These are phyloP conservation scores for Neodiprion lecontei DNA, from an alignment of 1,140 invertebrate genomes.

Conservation along the genomic window DNA sequence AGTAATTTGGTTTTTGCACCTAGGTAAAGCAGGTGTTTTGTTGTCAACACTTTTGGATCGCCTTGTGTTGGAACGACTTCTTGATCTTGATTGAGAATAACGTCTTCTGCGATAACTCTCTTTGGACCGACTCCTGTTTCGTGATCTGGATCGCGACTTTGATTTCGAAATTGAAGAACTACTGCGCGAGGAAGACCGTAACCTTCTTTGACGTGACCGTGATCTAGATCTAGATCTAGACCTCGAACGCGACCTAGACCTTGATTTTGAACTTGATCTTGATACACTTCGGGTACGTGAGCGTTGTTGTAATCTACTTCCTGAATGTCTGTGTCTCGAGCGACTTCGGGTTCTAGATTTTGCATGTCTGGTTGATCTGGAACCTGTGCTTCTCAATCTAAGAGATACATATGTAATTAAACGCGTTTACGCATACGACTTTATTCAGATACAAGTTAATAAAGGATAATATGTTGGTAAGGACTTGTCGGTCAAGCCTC, in stretches of 20 bases:
- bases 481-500: not conserved
- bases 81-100: conserved; percentile 49
- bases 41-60: conserved; percentile 52
- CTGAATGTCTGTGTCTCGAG: conserved; percentile 45
- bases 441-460: conserved; percentile 11
- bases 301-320: conserved; percentile 54
- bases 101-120: conserved; percentile 47
- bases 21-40: conserved; percentile 53
- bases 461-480: not conserved
- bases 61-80: conserved; percentile 50
- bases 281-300: conserved; percentile 51
- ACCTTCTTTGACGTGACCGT: conserved; percentile 33
- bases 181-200: conserved; percentile 40
- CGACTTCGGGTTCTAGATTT: conserved; percentile 42
- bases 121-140: conserved; percentile 48
- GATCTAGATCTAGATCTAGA: conserved; percentile 53
- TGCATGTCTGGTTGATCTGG: conserved; percentile 24
- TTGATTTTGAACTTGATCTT: conserved; percentile 55
- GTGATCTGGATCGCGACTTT: conserved; percentile 53
- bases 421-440: too few species aligned
- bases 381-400: conserved; percentile 26
- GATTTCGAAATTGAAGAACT: conserved; percentile 53
- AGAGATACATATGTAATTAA: not conserved
- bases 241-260: conserved; percentile 52
- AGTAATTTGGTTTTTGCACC: conserved; percentile 36